A percentile compares a stretch with the other conserved stretches of the same genome.
Conservation (phyloP, 2,113 vertebrate species). For the Ovibos moschatus region DNA sequence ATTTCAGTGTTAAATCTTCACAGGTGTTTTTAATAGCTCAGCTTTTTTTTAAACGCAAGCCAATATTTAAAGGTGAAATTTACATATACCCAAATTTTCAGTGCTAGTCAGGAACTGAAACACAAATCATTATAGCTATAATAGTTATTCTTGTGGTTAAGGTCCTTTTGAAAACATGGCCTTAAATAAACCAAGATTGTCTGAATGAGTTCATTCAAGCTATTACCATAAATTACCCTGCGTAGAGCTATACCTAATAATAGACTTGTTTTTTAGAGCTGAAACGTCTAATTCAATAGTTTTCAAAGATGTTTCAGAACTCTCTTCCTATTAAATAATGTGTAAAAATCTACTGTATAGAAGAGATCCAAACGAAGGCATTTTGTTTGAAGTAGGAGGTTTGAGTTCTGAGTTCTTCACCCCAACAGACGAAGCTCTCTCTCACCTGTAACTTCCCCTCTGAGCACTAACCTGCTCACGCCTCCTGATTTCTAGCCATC, state of each 20-base stretch:
- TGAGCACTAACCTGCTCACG: background rate
- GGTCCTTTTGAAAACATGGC: constrained; percentile 16
- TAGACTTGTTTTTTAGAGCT: background rate
- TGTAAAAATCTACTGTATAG: background rate
- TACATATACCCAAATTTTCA: background rate
- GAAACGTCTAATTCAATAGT: background rate
- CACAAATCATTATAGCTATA: constrained; percentile 17
- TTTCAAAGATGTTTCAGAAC: background rate
- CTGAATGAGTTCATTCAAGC: constrained; percentile 16
- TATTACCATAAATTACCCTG: background rate
- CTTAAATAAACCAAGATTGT: background rate
- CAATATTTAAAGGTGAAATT: constrained; percentile 33
- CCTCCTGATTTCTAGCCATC: background rate
- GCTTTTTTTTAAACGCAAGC: background rate
- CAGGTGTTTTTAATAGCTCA: background rate
- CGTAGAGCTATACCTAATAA: background rate
- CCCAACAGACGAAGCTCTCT: background rate
- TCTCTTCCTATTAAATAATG: background rate
- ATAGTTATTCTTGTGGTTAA: background rate
- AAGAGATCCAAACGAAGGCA: background rate
- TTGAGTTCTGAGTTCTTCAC: background rate
- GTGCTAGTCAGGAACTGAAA: background rate
- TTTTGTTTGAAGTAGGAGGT: background rate
- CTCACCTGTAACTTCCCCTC: background rate
- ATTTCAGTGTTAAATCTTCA: background rate